A percentile compares a stretch with the other conserved stretches of the same genome.
Conservation (phyloP, 2,113 vertebrate species). For the Alouatta palliata region DNA sequence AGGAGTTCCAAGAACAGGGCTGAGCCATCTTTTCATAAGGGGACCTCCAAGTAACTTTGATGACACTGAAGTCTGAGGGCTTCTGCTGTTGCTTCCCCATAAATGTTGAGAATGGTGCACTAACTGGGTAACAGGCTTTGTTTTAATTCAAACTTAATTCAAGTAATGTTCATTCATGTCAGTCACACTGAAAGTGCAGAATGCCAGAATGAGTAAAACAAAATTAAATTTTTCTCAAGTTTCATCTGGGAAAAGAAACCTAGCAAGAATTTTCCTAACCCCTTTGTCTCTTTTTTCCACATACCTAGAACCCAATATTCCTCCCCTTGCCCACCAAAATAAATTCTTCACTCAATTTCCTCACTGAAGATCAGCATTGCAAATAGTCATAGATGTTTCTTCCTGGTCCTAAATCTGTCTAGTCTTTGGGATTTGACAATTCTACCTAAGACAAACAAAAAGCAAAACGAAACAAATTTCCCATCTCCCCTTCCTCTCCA, state of each 20-base stretch:
- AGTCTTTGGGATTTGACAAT: not conserved
- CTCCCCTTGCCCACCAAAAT: not conserved
- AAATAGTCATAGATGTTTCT: conserved; percentile 3
- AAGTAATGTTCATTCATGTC: conserved; percentile 29
- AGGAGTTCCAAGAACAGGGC: not conserved
- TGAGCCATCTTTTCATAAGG: not conserved
- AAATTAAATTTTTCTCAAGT: not conserved
- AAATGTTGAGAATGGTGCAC: not conserved
- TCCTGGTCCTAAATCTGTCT: not conserved
- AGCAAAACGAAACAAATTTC: not conserved
- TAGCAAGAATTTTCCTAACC: not conserved
- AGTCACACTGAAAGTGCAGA: not conserved
- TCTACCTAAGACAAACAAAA: not conserved
- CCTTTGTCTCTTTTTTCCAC: not conserved
- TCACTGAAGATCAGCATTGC: not conserved
- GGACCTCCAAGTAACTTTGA: not conserved
- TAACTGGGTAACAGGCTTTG: not conserved
- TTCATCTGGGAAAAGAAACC: conserved; percentile 34
- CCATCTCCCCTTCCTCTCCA: not conserved
- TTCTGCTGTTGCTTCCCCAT: not conserved
- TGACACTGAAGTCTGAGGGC: not conserved
- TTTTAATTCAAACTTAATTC: conserved; percentile 37
- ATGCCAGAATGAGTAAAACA: conserved; percentile 29
- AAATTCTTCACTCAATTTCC: conserved; percentile 24
- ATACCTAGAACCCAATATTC: not conserved